Percentiles rank a stretch among this genome's conserved stretches.
Conservation (phyloP, 2,888 invertebrate species). For the Chaitophorus viminalis region DNA sequence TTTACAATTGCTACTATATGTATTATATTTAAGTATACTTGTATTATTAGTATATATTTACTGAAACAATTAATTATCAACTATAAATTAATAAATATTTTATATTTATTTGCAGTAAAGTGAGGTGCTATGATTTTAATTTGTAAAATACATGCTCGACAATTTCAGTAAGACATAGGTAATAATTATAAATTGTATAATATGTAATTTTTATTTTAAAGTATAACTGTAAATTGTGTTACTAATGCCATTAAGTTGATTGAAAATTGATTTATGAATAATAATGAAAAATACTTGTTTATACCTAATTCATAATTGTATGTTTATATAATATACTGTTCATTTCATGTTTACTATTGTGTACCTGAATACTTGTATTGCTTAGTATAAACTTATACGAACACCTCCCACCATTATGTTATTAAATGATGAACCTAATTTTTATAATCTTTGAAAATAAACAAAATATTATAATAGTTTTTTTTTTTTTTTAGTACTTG, state of each 20-base stretch:
- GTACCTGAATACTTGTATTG: not conserved
- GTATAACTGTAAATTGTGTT: not conserved
- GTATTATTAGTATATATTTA: too few species aligned
- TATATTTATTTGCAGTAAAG: not conserved
- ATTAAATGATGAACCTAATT: not conserved
- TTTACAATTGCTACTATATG: not conserved
- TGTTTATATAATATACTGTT: not conserved
- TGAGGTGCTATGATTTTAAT: not conserved
- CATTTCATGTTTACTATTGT: not conserved
- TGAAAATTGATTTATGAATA: not conserved
- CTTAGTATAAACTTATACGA: slow-evolving; percentile 1
- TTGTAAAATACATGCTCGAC: not conserved
- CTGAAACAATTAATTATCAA: too few species aligned
- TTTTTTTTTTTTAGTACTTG: not conserved
- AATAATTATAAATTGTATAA: not conserved
- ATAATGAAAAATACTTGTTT: not conserved
- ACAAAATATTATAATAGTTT: not conserved
- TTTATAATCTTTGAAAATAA: too few species aligned
- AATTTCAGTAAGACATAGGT: not conserved
- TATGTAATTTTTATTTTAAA: not conserved
- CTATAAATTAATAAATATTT: not conserved
- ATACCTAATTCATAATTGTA: slow-evolving; percentile 1
- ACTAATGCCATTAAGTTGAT: not conserved
- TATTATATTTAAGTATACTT: not conserved
- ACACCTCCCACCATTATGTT: slow-evolving; percentile 6